A percentile compares a stretch with the other conserved stretches of the same genome.
phyloP scores from a whole-genome alignment of 2,888 invertebrate species.

The Petrolisthes cinctipes region DNA sequence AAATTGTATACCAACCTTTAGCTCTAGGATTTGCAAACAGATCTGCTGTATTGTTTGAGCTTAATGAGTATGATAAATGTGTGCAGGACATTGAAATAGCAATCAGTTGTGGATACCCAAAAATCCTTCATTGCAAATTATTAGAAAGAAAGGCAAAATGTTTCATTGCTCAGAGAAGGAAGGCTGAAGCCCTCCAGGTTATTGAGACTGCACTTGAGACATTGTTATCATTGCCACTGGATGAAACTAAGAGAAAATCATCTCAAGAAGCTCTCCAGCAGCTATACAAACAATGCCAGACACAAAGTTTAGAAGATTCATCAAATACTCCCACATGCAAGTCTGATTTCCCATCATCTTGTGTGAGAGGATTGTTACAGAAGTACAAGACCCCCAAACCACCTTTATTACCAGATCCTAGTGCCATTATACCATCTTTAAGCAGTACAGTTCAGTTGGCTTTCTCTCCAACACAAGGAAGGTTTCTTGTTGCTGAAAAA shows the following conservation, averaged over 20 bases:
- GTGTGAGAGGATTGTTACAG: not conserved
- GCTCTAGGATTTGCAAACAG: conserved; percentile 62
- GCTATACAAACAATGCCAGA: conserved; percentile 4
- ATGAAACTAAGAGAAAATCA: conserved; percentile 44
- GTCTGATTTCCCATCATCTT: not conserved
- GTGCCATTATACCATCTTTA: conserved; percentile 36
- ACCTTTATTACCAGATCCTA: conserved; percentile 18
- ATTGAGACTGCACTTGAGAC: conserved; percentile 29
- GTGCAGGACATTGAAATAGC: conserved; percentile 53
- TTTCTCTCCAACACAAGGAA: conserved; percentile 44
- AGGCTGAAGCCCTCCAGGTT: conserved; percentile 31
- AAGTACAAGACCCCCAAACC: conserved; percentile 40
- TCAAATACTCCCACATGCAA: not conserved
- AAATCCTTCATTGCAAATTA: conserved; percentile 49
- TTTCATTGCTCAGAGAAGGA: conserved; percentile 21
- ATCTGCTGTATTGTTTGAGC: conserved; percentile 60
- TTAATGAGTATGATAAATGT: conserved; percentile 45
- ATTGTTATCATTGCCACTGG: conserved; percentile 29
- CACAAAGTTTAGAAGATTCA: not conserved
- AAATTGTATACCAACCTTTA: conserved; percentile 12
- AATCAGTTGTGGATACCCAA: conserved; percentile 55
- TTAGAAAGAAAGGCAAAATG: conserved; percentile 60
- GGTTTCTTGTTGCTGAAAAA: conserved; percentile 43
- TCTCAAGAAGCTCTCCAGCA: conserved; percentile 29
- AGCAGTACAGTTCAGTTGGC: conserved; percentile 36